phyloP scores from a whole-genome alignment of 2,888 invertebrate species.

The Meta bourneti region DNA sequence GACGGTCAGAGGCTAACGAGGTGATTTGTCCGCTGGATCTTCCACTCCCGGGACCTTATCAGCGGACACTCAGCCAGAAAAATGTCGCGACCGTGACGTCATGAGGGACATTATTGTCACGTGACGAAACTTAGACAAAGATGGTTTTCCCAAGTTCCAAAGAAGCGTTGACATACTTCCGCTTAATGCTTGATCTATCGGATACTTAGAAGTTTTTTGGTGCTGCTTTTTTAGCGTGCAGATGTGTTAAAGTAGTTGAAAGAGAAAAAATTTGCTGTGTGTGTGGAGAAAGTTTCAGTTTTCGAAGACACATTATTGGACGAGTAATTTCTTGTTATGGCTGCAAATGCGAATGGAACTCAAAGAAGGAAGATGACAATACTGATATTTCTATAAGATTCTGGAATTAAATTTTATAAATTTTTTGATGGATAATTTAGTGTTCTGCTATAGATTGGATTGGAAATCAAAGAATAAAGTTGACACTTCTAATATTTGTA shows the following conservation, averaged over 20 bases:
- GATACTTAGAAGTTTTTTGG: background rate
- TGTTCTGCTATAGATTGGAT: too few relatives aligned
- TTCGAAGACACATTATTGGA: too few relatives aligned
- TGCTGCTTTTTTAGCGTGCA: background rate
- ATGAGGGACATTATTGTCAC: slow-evolving; percentile 51
- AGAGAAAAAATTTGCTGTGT: background rate
- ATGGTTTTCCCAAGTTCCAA: background rate
- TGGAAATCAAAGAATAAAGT: too few relatives aligned
- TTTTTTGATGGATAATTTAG: too few relatives aligned
- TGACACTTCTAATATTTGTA: too few relatives aligned
- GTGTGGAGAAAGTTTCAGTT: too few relatives aligned
- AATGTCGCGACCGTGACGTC: slow-evolving; percentile 47
- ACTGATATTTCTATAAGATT: too few relatives aligned
- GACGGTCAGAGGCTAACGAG: slow-evolving; percentile 64
- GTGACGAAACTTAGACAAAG: slow-evolving; percentile 20
- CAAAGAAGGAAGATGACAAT: too few relatives aligned
- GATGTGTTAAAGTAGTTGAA: background rate
- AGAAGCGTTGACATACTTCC: slow-evolving; percentile 33
- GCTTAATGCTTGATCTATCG: background rate
- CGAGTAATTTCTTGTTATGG: too few relatives aligned
- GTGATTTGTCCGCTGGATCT: slow-evolving; percentile 57
- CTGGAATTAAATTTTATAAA: too few relatives aligned
- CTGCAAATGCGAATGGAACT: too few relatives aligned
- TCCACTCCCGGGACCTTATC: slow-evolving; percentile 53
- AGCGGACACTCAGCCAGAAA: slow-evolving; percentile 42